Evolutionary conservation across 2,888 invertebrate genomes (phyloP), one percentile per base, ranked within the genome.

Genomic region (Mystacides longicornis): DNA sequence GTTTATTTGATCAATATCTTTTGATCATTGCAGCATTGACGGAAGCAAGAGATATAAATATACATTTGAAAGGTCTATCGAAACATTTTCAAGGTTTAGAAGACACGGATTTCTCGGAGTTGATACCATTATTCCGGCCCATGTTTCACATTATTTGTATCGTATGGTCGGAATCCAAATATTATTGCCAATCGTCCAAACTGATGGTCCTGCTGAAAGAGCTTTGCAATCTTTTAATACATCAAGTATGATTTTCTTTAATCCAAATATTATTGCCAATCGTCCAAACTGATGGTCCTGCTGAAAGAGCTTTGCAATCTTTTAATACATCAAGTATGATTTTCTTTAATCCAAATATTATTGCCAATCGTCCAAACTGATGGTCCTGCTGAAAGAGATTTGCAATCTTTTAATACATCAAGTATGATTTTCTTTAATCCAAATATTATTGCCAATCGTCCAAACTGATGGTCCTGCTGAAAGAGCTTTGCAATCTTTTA

Each of bases 401-500:
- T 88, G 89, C 68, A 97, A 97, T 75, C 76, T 95, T 65, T 79
- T 95, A 53, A 93, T 96, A 65, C 82, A 88, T 66, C 88, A 90
- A 81, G 91, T 89, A 73, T 67, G 43, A 31, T 31, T 9, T 31
- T 31, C 31, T 9, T 31, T n/a, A n/a, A n/a, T n/a, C n/a, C n/a
- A n/a, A n/a, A n/a, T n/a, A n/a, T n/a, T n/a, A n/a, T n/a, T n/a
- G n/a, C n/a, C n/a, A n/a, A n/a, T n/a, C n/a, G n/a, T n/a, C n/a
- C n/a, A n/a, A n/a, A n/a, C n/a, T n/a, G n/a, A n/a, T n/a, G n/a
- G n/a, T n/a, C n/a, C n/a, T n/a, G n/a, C n/a, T n/a, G n/a, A n/a
- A n/a, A 14, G 31, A 31, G 14, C 14, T 31, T 31, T 31, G 31
- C 14, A 31, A 31, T 31, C 14, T 31, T 9, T 31, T 31, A 14